phyloP scores from a whole-genome alignment of 2,113 vertebrate species.

The Trichechus manatus region DNA sequence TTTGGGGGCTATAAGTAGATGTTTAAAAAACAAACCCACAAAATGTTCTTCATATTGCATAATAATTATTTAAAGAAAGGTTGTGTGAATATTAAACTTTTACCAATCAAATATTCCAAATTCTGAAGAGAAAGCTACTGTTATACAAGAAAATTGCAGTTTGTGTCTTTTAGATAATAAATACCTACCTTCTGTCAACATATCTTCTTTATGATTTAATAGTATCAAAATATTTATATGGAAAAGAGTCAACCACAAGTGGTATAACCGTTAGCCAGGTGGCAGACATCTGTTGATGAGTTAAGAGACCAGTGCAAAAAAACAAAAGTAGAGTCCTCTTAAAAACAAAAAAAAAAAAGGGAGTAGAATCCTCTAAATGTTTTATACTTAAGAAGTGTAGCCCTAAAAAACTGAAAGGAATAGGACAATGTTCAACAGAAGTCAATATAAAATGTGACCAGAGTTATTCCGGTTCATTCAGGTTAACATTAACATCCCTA shows the following conservation, averaged over 20 bases:
- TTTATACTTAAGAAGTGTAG: background rate
- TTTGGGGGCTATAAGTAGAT: background rate
- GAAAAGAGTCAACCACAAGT: background rate
- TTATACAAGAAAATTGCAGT: background rate
- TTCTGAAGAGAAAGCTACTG: background rate
- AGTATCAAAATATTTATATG: background rate
- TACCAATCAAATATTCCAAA: background rate
- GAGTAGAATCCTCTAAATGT: background rate
- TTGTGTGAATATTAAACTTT: background rate
- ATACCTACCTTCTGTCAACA: background rate
- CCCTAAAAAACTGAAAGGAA: background rate
- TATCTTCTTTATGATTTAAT: background rate
- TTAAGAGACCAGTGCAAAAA: background rate
- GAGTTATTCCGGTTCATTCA: background rate
- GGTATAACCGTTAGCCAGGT: background rate
- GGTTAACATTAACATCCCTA: background rate
- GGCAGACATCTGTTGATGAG: background rate
- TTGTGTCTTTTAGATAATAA: background rate
- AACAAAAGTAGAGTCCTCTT: no score
- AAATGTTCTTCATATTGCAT: background rate
- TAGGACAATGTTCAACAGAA: background rate
- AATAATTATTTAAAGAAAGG: background rate
- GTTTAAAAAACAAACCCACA: background rate
- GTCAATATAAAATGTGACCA: background rate
- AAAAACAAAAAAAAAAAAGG: background rate